Evolutionary conservation across 2,797 vertebrate species (phyloP).

Genomic region (Brotula barbata): DNA sequence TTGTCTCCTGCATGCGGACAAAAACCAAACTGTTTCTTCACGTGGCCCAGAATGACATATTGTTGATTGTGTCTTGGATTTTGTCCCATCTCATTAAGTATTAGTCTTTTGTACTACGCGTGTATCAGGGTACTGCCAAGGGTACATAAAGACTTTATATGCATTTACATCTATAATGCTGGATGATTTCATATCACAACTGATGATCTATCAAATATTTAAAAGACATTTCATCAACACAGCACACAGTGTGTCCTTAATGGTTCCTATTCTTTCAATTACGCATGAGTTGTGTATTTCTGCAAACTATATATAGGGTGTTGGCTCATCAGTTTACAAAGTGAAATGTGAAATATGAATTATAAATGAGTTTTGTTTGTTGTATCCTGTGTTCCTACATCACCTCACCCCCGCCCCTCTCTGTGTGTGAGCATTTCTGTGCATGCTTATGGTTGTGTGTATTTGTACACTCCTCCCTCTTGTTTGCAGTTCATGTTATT

Average conservation of each 20-base stretch:
- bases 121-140: too few relatives aligned
- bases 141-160: too few relatives aligned
- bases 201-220: not conserved
- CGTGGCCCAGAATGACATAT: constrained; percentile 11
- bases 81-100: not conserved
- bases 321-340: too few relatives aligned
- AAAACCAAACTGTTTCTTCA: constrained; percentile 18
- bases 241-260: constrained; percentile 29
- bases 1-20: constrained; percentile 52
- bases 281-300: constrained; percentile 27
- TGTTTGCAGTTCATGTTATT: not conserved
- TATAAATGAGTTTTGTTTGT: constrained; percentile 9
- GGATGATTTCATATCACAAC: not conserved
- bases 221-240: constrained; percentile 10
- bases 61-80: constrained; percentile 12
- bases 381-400: constrained; percentile 16
- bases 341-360: not conserved
- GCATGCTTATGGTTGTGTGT: constrained; percentile 52
- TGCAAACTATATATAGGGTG: constrained; percentile 9
- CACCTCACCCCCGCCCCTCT: constrained; percentile 18
- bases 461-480: constrained; percentile 31
- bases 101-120: too few relatives aligned
- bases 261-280: constrained; percentile 1
- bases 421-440: constrained; percentile 36
- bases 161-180: too few relatives aligned